Percentiles rank a stretch among this genome's conserved stretches.
phyloP scores from a whole-genome alignment of 2,113 vertebrate genomes.

The Machaerirhynchus nigripectus region DNA sequence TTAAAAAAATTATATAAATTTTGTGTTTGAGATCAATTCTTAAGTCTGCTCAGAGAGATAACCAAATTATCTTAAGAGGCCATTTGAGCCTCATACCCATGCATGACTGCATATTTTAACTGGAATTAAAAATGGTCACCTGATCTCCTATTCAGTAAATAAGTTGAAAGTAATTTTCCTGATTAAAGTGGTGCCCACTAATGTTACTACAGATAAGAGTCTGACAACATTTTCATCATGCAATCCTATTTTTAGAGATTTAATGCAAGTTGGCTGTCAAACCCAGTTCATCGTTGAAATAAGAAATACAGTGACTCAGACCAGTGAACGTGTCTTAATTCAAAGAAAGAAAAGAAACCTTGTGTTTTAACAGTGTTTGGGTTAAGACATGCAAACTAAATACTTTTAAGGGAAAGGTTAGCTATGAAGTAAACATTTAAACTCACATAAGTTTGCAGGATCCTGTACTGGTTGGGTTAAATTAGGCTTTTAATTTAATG shows the following conservation, averaged over 20 bases:
- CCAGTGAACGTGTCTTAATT: neutral
- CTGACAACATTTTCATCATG: conserved; percentile 18
- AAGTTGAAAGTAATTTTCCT: conserved; percentile 4
- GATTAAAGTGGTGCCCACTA: neutral
- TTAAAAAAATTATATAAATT: conserved; percentile 19
- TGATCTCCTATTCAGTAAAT: conserved; percentile 25
- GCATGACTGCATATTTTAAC: neutral
- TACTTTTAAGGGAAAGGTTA: neutral
- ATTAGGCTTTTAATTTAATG: neutral
- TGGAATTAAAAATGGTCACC: conserved; percentile 22
- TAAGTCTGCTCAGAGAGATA: conserved; percentile 20
- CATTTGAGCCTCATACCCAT: neutral
- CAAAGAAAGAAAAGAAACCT: neutral
- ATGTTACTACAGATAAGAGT: neutral
- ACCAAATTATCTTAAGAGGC: conserved; percentile 30
- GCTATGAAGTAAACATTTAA: neutral
- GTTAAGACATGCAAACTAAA: neutral
- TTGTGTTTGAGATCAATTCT: conserved; percentile 20
- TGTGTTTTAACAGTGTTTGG: neutral
- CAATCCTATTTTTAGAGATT: conserved; percentile 27
- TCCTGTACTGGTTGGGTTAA: neutral
- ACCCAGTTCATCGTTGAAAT: neutral
- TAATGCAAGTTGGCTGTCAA: neutral
- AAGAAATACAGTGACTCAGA: conserved; percentile 8
- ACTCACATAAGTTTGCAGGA: neutral